phyloP scores from a whole-genome alignment of 1,140 invertebrate species.

The Danaus melanippus region DNA sequence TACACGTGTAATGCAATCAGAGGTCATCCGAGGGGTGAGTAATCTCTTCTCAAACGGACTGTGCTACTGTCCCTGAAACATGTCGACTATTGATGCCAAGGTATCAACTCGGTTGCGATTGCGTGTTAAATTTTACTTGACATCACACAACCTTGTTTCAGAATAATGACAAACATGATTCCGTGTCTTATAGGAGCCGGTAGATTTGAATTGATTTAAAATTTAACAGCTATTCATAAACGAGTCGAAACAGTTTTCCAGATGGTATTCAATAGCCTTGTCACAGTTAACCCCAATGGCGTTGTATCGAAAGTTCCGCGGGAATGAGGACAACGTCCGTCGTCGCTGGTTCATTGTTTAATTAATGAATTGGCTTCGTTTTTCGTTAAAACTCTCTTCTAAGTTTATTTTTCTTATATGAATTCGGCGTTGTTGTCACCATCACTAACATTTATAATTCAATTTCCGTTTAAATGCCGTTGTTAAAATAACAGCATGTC shows the following conservation, averaged over 20 bases:
- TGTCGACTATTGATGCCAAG: constrained; percentile 55
- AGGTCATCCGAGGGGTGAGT: background rate
- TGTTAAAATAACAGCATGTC: too few species aligned
- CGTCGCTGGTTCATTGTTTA: constrained; percentile 38
- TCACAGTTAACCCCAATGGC: constrained; percentile 56
- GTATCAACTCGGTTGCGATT: constrained; percentile 57
- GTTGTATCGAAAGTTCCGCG: constrained; percentile 54
- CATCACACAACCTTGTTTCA: constrained; percentile 56
- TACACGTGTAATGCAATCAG: background rate
- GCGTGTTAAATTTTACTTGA: constrained; percentile 69
- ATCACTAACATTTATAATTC: too few species aligned
- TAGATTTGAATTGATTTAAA: constrained; percentile 11
- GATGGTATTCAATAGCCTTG: constrained; percentile 59
- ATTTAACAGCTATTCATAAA: constrained; percentile 6
- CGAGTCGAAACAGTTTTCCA: constrained; percentile 34
- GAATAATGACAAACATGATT: constrained; percentile 6
- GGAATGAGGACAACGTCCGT: constrained; percentile 47
- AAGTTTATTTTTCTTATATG: too few species aligned
- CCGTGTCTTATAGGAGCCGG: background rate
- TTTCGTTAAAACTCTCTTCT: constrained; percentile 12
- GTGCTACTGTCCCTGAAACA: constrained; percentile 32
- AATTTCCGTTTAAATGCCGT: too few species aligned
- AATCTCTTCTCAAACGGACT: too few species aligned
- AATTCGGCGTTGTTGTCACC: too few species aligned
- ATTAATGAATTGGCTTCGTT: constrained; percentile 36